phyloP scores from a whole-genome alignment of 2,888 invertebrate species.

The Drosophila imparisetae region DNA sequence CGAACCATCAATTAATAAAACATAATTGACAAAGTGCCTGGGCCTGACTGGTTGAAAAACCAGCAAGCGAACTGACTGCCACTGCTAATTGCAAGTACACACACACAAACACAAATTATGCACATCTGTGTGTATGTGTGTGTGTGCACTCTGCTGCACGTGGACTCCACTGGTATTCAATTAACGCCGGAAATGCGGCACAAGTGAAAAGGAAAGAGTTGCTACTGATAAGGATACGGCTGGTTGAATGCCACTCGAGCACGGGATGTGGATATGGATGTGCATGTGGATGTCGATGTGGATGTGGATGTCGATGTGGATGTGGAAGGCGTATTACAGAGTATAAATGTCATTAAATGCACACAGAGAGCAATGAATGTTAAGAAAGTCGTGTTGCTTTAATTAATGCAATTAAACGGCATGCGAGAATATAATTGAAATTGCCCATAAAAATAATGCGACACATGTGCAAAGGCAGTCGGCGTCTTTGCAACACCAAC shows the following conservation, averaged over 20 bases:
- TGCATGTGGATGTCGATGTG: conserved; percentile 1
- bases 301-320: neutral
- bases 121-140: neutral
- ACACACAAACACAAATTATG: conserved; percentile 13
- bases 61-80: conserved; percentile 36
- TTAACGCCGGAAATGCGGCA: conserved; percentile 71
- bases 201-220: conserved; percentile 39
- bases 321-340: conserved; percentile 9
- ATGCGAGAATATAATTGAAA: conserved; percentile 67
- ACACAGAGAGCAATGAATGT: conserved; percentile 65
- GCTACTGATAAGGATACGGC: conserved; percentile 64
- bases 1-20: conserved; percentile 56
- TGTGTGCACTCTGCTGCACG: conserved; percentile 19
- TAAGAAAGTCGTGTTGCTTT: conserved; percentile 72
- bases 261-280: conserved; percentile 1
- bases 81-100: conserved; percentile 42
- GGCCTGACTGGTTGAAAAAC: conserved; percentile 21
- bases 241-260: conserved; percentile 7
- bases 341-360: conserved; percentile 53
- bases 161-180: conserved; percentile 59
- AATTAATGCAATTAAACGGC: conserved; percentile 76
- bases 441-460: conserved; percentile 53
- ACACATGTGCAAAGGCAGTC: conserved; percentile 31
- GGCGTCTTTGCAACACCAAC: neutral
- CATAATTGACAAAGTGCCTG: conserved; percentile 56